phyloP scores from a whole-genome alignment of 2,888 invertebrate species.

The Eristalis pertinax region DNA sequence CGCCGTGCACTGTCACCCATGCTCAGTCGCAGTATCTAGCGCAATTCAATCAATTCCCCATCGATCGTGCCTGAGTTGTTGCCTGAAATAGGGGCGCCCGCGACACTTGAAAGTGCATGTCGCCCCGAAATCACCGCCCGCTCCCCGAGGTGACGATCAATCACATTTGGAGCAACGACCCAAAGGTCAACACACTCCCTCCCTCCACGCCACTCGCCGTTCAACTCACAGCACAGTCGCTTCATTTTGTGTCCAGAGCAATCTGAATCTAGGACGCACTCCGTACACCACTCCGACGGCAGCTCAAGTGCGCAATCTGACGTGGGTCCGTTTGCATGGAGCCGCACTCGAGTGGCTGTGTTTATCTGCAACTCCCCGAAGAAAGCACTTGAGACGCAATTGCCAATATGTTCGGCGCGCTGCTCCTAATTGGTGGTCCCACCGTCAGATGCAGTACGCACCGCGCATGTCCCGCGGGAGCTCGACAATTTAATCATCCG shows the following conservation, averaged over 20 bases:
- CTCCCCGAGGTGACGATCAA: not conserved
- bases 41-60: slow-evolving; percentile 31
- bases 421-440: slow-evolving; percentile 52
- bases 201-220: too few species aligned
- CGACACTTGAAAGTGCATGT: not conserved
- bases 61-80: not conserved
- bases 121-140: not conserved
- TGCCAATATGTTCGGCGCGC: slow-evolving; percentile 42
- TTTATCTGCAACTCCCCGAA: slow-evolving; percentile 62
- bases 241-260: not conserved
- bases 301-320: not conserved
- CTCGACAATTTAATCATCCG: slow-evolving; percentile 67
- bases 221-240: not conserved
- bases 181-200: slow-evolving; percentile 2
- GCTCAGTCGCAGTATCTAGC: slow-evolving; percentile 8
- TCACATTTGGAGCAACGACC: slow-evolving; percentile 1
- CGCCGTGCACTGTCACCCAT: not conserved
- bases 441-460: slow-evolving; percentile 4
- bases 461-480: slow-evolving; percentile 38
- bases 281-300: not conserved
- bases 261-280: not conserved
- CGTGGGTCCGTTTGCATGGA: not conserved
- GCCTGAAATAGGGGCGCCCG: slow-evolving; percentile 15
- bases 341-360: slow-evolving; percentile 31
- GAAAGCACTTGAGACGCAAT: slow-evolving; percentile 60